Base-by-base conservation (phyloP, 2,888 invertebrate species). In the Eulithis testata region DNA sequence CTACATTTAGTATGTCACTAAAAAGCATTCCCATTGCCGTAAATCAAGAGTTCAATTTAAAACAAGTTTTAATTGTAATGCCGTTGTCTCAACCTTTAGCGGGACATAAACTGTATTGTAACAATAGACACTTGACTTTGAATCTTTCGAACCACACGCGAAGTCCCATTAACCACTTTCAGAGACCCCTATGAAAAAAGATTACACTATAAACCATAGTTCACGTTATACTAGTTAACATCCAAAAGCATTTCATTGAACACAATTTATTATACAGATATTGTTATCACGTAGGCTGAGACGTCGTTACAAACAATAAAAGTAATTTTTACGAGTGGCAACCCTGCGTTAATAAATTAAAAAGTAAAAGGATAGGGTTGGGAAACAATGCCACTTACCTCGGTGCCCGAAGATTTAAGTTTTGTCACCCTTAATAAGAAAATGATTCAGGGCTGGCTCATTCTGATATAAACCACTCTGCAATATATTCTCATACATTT, bases 251-350 rank as follows among this genome's bases (percentile, higher is more conserved):
- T 81, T 79, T 77, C 70, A 79, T 80, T 81, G 83, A 83, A 80
- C 81, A 87, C 86, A 91, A 86, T 89, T 73, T 91, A 91, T 90
- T 85, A 78, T 83, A 76, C 76, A 77, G 82, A 87, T 86, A 91
- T 91, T 89, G 90, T 92, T 91, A 90, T 89, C 91, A 91, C 88
- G 91, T 90, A 92, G 91, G 92, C 91, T 79, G 88, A 91, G 87
- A 88, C 85, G 92, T 91, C 92, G 90, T 92, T 91, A 91, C 88
- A 84, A 87, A 93, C 91, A 91, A 92, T 91, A 92, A 92, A 93
- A 90, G 91, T 92, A 91, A 91, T 92, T 93, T 92, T 93, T 92
- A 93, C 87, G 90, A 90, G 86, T 81, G 79, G 86, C 86, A 89
- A 90, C 91, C 92, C 92, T 87, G 83, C 80, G 86, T 87, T 91